Percentiles rank a stretch among this genome's conserved stretches.
phyloP scores from a whole-genome alignment of 2,113 vertebrate genomes.

The Chaetura pelagica region DNA sequence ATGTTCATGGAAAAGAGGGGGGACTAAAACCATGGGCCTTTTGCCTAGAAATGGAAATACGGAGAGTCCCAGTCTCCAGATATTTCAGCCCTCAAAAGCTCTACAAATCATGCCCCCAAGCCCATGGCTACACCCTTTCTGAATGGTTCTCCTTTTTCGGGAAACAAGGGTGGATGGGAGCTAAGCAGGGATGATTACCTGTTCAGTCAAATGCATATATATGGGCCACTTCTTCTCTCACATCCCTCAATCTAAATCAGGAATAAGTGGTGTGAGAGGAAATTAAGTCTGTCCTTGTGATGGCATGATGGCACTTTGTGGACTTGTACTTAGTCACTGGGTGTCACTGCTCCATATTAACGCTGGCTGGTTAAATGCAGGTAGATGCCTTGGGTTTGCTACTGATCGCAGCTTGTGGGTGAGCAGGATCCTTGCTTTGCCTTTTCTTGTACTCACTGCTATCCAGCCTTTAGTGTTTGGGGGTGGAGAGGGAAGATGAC shows the following conservation, averaged over 20 bases:
- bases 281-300: background rate
- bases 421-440: background rate
- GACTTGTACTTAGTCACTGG: background rate
- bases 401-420: accelerated
- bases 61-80: background rate
- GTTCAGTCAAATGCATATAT: background rate
- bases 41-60: background rate
- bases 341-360: background rate
- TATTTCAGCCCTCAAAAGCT: background rate
- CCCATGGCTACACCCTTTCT: background rate
- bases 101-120: background rate
- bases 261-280: background rate
- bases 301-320: background rate
- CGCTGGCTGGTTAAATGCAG: background rate
- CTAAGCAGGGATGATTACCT: background rate
- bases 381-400: background rate
- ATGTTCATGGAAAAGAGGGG: background rate
- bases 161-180: background rate
- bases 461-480: background rate
- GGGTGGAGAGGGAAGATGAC: background rate
- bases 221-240: background rate
- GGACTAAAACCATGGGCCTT: background rate
- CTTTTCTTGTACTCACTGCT: background rate
- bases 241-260: background rate
- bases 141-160: background rate